These are phyloP conservation scores for Galeopsomyia nigrocyanea DNA, from an alignment of 2,888 invertebrate genomes.

Conservation along the genomic window DNA sequence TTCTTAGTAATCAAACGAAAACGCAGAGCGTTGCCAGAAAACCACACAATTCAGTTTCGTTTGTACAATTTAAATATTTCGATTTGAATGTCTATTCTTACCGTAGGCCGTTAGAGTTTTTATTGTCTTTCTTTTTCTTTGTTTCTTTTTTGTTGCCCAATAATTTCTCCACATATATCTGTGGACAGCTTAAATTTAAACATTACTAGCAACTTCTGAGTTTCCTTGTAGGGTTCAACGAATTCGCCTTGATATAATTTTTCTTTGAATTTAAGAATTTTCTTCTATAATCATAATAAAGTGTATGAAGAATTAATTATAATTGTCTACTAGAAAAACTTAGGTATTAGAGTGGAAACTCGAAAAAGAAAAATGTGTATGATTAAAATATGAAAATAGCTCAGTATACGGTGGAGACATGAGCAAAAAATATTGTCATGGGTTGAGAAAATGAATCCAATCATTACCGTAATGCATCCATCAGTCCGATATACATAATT, in stretches of 20 bases:
- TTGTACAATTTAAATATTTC: constrained; percentile 44
- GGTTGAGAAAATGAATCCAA: constrained; percentile 47
- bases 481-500: not conserved
- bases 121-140: not conserved
- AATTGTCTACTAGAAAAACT: constrained; percentile 47
- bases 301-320: constrained; percentile 42
- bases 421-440: constrained; percentile 47
- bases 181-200: constrained; percentile 27
- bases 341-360: constrained; percentile 56
- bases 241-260: constrained; percentile 28
- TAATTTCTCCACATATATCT: constrained; percentile 26
- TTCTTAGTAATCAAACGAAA: constrained; percentile 11
- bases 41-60: constrained; percentile 9
- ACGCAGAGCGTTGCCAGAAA: constrained; percentile 10
- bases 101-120: constrained; percentile 33
- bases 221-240: constrained; percentile 14
- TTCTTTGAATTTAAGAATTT: constrained; percentile 37
- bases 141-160: constrained; percentile 23
- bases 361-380: constrained; percentile 57
- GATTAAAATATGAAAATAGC: constrained; percentile 63
- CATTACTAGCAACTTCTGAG: constrained; percentile 28
- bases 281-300: constrained; percentile 46
- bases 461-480: not conserved
- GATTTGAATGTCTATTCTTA: constrained; percentile 39
- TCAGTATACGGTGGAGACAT: constrained; percentile 52